Evolutionary conservation across 2,888 invertebrate species (phyloP).

Genomic region (Apantesis nais): DNA sequence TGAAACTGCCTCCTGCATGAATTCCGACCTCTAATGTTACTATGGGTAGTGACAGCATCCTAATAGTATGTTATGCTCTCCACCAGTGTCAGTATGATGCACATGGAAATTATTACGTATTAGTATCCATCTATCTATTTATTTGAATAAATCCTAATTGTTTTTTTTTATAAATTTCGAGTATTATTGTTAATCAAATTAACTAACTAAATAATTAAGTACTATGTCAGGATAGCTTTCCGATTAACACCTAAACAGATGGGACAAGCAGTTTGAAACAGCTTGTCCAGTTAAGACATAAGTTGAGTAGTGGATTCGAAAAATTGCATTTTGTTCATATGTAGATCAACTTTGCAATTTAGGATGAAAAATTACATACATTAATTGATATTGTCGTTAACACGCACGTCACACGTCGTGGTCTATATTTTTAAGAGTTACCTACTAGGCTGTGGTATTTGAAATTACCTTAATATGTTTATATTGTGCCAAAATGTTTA

Average conservation of each 20-base stretch:
- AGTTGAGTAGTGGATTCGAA: not conserved
- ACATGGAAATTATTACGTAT: not conserved
- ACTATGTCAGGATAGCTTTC: not conserved
- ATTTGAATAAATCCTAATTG: not conserved
- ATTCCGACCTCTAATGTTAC: not conserved
- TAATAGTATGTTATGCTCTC: no score
- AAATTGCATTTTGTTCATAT: not conserved
- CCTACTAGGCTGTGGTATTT: constrained; percentile 44
- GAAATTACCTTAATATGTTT: constrained; percentile 33
- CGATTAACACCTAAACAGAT: not conserved
- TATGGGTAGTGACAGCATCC: no score
- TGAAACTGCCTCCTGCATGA: not conserved
- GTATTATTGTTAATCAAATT: not conserved
- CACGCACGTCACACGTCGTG: not conserved
- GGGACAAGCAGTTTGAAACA: not conserved
- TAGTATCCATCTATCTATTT: not conserved
- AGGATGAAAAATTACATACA: not conserved
- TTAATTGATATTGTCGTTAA: not conserved
- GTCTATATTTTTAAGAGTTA: constrained; percentile 14
- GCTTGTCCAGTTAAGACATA: not conserved
- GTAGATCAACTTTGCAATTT: not conserved
- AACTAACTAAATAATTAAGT: not conserved
- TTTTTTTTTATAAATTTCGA: not conserved
- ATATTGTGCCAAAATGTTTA: constrained; percentile 46
- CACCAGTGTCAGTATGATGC: no score